A percentile compares a stretch with the other conserved stretches of the same genome.
phyloP scores from a whole-genome alignment of 2,888 invertebrate genomes.

The Coelogynopora nodosa region DNA sequence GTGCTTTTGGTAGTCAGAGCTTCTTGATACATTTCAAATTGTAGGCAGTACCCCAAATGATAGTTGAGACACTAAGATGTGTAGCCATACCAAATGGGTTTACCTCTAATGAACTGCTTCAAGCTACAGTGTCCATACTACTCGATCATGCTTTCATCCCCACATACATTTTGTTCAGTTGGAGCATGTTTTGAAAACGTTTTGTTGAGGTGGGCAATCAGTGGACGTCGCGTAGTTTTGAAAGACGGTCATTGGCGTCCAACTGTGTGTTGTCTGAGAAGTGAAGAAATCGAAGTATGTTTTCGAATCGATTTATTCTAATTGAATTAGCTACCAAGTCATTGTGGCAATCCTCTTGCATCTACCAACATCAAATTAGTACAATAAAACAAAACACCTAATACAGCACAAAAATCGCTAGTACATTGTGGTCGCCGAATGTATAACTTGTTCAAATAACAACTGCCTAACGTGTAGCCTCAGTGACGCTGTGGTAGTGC shows the following conservation, averaged over 20 bases:
- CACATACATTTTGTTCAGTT: background rate
- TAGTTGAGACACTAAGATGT: background rate
- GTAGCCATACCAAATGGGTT: background rate
- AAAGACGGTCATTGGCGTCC: background rate
- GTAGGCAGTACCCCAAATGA: no score
- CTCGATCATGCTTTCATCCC: background rate
- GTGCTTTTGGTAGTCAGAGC: no score
- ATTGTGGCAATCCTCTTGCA: background rate
- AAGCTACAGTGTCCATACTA: background rate
- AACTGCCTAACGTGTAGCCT: background rate
- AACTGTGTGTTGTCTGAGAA: background rate
- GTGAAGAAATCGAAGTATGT: background rate
- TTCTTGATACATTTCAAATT: no score
- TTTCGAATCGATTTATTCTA: background rate
- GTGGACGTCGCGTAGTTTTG: background rate
- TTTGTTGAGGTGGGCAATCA: background rate
- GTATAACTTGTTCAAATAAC: background rate
- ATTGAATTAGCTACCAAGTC: background rate
- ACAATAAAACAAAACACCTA: no score
- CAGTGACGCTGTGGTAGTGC: background rate
- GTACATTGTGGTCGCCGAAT: no score
- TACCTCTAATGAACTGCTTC: background rate
- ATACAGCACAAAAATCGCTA: no score
- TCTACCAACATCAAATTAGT: no score
- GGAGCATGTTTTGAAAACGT: background rate